phyloP scores from a whole-genome alignment of 1,140 invertebrate genomes.

The Cherax destructor region DNA sequence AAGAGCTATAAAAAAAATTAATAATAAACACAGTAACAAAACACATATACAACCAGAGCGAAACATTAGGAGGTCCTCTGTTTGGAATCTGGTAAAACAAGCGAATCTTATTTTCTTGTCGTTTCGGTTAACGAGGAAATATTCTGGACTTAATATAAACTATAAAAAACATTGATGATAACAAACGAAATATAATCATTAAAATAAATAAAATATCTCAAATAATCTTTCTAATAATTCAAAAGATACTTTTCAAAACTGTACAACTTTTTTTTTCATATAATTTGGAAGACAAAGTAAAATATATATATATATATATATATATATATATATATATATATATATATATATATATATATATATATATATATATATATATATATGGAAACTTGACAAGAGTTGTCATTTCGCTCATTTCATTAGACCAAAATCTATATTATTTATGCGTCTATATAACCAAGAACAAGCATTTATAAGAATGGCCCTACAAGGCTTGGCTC shows the following conservation, averaged over 20 bases:
- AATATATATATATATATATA: slow-evolving; percentile 14
- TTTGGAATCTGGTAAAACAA: not conserved
- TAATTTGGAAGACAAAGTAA: not conserved
- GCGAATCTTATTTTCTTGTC: not conserved
- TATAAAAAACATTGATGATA: no score
- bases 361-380: slow-evolving; percentile 26
- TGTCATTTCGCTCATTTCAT: not conserved
- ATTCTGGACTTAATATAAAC: not conserved
- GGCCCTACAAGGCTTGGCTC: not conserved
- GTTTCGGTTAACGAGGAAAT: not conserved
- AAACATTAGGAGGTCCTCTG: not conserved
- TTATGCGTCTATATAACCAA: no score
- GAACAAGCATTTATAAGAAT: not conserved
- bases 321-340: slow-evolving; percentile 39
- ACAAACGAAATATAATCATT: no score
- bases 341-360: slow-evolving; percentile 36
- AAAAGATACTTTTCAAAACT: not conserved
- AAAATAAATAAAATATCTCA: no score
- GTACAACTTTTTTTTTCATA: not conserved
- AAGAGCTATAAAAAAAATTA: not conserved
- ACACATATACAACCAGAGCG: no score
- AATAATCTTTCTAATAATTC: no score
- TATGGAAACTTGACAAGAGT: not conserved
- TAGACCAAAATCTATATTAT: not conserved
- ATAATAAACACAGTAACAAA: no score